A percentile compares a stretch with the other conserved stretches of the same genome.
Conservation (phyloP, 92 coral and sea anemone genomes). For the Palythoa heliodiscus region DNA sequence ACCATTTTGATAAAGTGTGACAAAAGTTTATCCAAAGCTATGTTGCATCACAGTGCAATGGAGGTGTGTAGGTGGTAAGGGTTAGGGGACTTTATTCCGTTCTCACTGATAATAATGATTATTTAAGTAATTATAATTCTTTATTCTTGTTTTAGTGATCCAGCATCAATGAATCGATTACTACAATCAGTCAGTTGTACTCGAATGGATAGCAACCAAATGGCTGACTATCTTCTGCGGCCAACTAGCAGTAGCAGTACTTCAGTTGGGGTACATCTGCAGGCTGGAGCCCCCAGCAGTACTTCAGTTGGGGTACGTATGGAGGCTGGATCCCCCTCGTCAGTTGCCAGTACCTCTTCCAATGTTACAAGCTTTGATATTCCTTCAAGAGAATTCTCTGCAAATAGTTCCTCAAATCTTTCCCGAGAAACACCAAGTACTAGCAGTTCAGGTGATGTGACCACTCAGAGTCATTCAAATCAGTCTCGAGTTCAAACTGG, state of each 20-base stretch:
- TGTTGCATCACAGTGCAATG: no score
- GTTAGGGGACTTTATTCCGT: background rate
- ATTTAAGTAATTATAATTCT: background rate
- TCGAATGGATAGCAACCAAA: conserved; percentile 64
- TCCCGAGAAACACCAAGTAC: background rate
- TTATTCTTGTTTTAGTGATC: conserved; percentile 51
- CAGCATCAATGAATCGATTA: conserved; percentile 62
- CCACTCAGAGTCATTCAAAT: background rate
- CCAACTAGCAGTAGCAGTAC: conserved; percentile 30
- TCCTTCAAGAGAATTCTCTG: background rate
- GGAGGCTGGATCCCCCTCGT: background rate
- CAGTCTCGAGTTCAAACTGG: background rate
- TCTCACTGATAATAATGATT: background rate
- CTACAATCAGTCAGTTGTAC: conserved; percentile 69
- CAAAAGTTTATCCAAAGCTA: no score
- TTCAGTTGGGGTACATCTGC: conserved; percentile 21
- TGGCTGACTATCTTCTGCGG: conserved; percentile 63
- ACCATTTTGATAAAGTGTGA: no score
- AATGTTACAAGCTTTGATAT: background rate
- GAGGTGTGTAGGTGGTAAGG: background rate
- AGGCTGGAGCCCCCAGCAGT: background rate
- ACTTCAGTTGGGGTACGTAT: conserved; percentile 18
- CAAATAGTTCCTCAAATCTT: background rate
- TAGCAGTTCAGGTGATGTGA: background rate
- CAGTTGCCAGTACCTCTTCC: background rate